These are phyloP conservation scores for Linurgus olivaceus DNA, from an alignment of 2,797 vertebrate genomes.

Conservation along the genomic window DNA sequence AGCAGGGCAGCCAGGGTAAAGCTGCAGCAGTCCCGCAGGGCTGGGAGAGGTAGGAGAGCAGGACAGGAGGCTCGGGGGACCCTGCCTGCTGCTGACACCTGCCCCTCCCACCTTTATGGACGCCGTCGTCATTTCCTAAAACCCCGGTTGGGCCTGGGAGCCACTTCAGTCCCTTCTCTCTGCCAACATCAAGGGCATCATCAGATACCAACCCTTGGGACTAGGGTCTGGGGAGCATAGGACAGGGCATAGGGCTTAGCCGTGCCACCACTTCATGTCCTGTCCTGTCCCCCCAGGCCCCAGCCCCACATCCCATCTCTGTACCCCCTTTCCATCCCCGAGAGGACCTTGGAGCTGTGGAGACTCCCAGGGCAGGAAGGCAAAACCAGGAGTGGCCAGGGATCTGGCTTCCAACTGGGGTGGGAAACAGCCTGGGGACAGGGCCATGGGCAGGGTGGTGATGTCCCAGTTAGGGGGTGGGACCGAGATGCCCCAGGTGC, in stretches of 20 bases:
- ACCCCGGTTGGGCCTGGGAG: rapidly evolving
- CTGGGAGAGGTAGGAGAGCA: not conserved
- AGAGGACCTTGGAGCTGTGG: not conserved
- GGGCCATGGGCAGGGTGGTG: not conserved
- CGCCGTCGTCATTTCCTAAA: not conserved
- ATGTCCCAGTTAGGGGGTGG: not conserved
- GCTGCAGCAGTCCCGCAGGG: not conserved
- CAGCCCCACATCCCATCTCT: not conserved
- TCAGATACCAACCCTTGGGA: too few relatives aligned
- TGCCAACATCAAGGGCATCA: not conserved
- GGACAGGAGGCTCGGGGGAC: not conserved
- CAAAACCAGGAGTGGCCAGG: not conserved
- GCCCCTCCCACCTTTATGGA: not conserved
- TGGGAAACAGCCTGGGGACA: not conserved
- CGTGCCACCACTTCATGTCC: rapidly evolving
- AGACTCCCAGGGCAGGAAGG: rapidly evolving
- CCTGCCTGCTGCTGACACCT: not conserved
- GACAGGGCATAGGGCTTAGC: not conserved
- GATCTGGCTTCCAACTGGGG: not conserved
- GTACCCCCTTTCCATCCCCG: not conserved
- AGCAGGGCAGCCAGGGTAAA: not conserved
- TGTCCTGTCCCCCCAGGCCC: not conserved
- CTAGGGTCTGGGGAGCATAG: not conserved
- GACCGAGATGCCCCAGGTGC: too few relatives aligned
- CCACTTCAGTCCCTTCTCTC: not conserved